Percentiles rank a stretch among this genome's conserved stretches.
Evolutionary conservation across 2,797 vertebrate genomes (phyloP).

Genomic region (Coracias cyanogaster): DNA sequence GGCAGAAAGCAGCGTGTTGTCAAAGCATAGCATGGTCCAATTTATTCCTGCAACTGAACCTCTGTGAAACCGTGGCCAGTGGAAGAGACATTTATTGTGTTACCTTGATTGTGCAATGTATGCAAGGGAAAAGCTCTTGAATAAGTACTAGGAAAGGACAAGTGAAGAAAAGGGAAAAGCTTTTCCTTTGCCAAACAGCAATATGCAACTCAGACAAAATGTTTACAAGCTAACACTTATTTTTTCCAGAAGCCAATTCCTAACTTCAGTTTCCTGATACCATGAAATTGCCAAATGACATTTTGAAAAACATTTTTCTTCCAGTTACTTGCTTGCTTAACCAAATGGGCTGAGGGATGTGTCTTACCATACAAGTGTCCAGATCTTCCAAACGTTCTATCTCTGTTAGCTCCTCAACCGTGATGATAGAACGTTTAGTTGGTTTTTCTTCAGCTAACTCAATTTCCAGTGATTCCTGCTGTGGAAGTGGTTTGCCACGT

Average conservation of each 20-base stretch:
- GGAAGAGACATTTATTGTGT: neutral
- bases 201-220: neutral
- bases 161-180: neutral
- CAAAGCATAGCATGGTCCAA: neutral
- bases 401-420: slow-evolving; percentile 86
- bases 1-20: neutral
- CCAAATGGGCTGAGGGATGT: neutral
- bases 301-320: neutral
- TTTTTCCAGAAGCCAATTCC: neutral
- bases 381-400: slow-evolving; percentile 92
- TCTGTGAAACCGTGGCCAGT: neutral
- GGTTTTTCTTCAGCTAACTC: slow-evolving; percentile 88
- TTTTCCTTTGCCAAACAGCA: neutral
- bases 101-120: neutral
- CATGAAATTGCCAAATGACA: neutral
- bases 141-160: neutral
- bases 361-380: slow-evolving; percentile 93
- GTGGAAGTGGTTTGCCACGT: slow-evolving; percentile 86
- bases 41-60: neutral
- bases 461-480: slow-evolving; percentile 88
- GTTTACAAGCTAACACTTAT: neutral
- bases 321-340: neutral
- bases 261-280: neutral
- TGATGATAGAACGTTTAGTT: slow-evolving; percentile 81
- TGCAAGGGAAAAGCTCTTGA: neutral